Conservation (phyloP, 2,888 invertebrate genomes). For the Brenthis daphne region DNA sequence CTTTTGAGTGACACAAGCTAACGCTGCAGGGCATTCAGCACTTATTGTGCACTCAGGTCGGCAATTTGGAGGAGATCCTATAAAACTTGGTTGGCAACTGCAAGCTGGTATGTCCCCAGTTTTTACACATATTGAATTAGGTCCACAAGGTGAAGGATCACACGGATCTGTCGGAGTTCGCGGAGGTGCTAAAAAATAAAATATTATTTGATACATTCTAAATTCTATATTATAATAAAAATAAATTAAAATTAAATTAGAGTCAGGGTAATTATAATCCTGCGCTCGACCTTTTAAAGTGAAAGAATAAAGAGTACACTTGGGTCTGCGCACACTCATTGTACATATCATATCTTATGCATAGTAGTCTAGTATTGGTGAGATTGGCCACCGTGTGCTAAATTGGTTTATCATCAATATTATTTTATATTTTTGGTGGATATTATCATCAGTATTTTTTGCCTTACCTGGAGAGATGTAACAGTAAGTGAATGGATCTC, state of each 20-base stretch:
- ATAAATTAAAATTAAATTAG: background rate
- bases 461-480: conserved; percentile 80
- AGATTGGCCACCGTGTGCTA: too few relatives aligned
- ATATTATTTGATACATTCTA: background rate
- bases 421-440: too few relatives aligned
- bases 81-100: conserved; percentile 83
- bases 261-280: background rate
- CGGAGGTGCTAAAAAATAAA: conserved; percentile 48
- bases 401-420: too few relatives aligned
- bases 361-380: too few relatives aligned
- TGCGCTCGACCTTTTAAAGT: background rate
- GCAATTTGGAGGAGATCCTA: conserved; percentile 86
- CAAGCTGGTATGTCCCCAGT: conserved; percentile 84
- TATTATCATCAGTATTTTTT: conserved; percentile 9
- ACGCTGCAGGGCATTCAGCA: conserved; percentile 85
- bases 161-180: conserved; percentile 79
- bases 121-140: conserved; percentile 84
- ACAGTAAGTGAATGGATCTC: conserved; percentile 87
- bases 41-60: conserved; percentile 86
- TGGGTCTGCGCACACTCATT: too few relatives aligned
- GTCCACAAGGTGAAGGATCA: conserved; percentile 86
- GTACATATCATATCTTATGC: too few relatives aligned
- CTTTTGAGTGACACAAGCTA: conserved; percentile 84
- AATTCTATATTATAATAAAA: background rate
- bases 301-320: too few relatives aligned